Conservation (phyloP, 2,888 invertebrate genomes). For the Chaetogeoica ovagalla region DNA sequence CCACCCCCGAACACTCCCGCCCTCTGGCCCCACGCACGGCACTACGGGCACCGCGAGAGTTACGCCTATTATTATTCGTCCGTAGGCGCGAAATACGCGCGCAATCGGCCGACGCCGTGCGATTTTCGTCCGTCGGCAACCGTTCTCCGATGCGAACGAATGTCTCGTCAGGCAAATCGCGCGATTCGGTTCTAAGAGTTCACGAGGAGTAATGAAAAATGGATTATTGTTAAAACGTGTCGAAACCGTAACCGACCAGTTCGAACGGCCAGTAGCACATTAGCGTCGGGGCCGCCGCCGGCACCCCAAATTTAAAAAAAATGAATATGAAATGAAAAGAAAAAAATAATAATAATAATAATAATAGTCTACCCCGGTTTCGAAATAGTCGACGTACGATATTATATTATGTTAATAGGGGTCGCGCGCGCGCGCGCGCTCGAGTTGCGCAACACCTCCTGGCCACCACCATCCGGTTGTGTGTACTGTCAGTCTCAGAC, state of each 20-base stretch:
- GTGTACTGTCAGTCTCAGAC: too few relatives aligned
- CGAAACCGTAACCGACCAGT: not conserved
- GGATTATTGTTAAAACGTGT: not conserved
- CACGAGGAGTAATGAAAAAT: not conserved
- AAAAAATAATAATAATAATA: too few relatives aligned
- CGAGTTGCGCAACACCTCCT: constrained; percentile 47
- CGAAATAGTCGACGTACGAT: constrained; percentile 21
- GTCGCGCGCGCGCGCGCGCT: constrained; percentile 38
- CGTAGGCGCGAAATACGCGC: constrained; percentile 9
- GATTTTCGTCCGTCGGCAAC: too few relatives aligned
- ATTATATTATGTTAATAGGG: constrained; percentile 34
- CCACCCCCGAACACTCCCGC: not conserved
- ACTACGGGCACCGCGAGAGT: not conserved
- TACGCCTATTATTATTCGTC: constrained; percentile 43
- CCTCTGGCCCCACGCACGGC: not conserved
- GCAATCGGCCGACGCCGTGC: too few relatives aligned
- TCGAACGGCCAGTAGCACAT: not conserved
- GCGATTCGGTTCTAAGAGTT: not conserved
- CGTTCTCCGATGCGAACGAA: too few relatives aligned
- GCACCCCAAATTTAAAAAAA: constrained; percentile 6
- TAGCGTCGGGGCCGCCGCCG: too few relatives aligned
- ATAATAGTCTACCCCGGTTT: constrained; percentile 25
- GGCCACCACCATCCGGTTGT: constrained; percentile 31
- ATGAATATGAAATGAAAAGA: too few relatives aligned
- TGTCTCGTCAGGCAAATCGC: not conserved